Conservation (phyloP, 2,113 vertebrate species). For the Ictidomys tridecemlineatus region DNA sequence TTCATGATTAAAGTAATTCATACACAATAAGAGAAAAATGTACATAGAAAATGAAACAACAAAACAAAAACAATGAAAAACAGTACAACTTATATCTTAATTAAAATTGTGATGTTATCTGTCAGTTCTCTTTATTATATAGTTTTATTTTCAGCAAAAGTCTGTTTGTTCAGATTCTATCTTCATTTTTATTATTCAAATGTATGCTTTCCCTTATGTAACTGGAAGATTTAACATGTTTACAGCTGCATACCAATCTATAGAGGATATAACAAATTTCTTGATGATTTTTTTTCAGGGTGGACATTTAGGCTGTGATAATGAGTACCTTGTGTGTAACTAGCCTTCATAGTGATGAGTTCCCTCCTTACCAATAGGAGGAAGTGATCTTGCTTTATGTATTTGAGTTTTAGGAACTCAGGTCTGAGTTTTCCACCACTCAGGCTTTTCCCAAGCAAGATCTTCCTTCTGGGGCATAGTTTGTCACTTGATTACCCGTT, state of each 20-base stretch:
- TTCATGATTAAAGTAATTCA: neutral
- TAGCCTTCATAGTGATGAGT: neutral
- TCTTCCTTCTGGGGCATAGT: neutral
- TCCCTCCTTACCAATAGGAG: neutral
- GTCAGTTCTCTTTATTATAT: neutral
- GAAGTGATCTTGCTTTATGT: neutral
- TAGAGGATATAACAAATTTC: neutral
- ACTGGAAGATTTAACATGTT: neutral
- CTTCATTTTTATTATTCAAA: neutral
- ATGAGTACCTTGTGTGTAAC: neutral
- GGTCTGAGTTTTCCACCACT: neutral
- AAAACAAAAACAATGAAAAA: neutral
- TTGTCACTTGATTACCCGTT: neutral
- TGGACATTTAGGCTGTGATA: neutral
- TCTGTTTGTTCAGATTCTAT: neutral
- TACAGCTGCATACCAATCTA: neutral
- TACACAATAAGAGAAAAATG: neutral
- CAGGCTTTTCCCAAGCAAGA: neutral
- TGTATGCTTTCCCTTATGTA: neutral
- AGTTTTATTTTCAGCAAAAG: neutral
- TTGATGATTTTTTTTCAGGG: neutral
- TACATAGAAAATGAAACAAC: neutral
- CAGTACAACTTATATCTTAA: neutral
- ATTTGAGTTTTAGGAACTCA: neutral
- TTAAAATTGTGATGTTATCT: neutral